Base-by-base conservation (phyloP, 2,113 vertebrate genomes). In the Micronycteris hirsuta region DNA sequence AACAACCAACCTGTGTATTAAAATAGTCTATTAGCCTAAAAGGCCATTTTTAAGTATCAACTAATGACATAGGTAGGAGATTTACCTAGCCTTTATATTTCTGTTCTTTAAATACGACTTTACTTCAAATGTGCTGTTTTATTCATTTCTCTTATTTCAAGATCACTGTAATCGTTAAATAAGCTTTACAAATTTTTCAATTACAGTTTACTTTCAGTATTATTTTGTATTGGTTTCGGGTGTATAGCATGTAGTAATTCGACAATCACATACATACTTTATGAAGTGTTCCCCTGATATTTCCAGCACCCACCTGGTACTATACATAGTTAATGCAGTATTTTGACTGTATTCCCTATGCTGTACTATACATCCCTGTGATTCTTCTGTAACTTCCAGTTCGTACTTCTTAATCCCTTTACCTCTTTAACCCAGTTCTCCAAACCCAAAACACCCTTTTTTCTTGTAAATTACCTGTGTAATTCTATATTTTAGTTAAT, bases 401-500 rank as follows among this genome's bases (percentile, higher is more conserved):
- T 49, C 49, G 31, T 77, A 49, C 31, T 49, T 49, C 45, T 49
- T 49, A 49, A 49, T 20, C 43, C 31, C 45, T 77, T 77, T 31
- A 77, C 67, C 67, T 70, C 67, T 70, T 38, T 38, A 10, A 26
- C 70, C 31, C 45, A 77, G 45, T 49, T 16, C 74, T 9, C 45
- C 31, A 77, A 77, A 77, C 45, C 19, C 16, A 33, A 86, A 87
- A 58, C 16, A 74, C 47, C 5, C 9, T 65, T 70, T 82, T 92
- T 91, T 84, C 68, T 73, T 89, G 6, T 82, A 41, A 93, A 71
- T 56, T 80, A 77, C 77, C 28, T 82, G 6, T 89, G 15, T 78
- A 86, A 56, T 89, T 89, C 96, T 19, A 28, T 71, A 88, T 84
- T 92, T 95, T 93, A 83, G 58, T 33, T 92, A 83, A 89, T 58